These are phyloP conservation scores for Pegoplata infirma DNA, from an alignment of 2,888 invertebrate genomes.

Conservation along the genomic window DNA sequence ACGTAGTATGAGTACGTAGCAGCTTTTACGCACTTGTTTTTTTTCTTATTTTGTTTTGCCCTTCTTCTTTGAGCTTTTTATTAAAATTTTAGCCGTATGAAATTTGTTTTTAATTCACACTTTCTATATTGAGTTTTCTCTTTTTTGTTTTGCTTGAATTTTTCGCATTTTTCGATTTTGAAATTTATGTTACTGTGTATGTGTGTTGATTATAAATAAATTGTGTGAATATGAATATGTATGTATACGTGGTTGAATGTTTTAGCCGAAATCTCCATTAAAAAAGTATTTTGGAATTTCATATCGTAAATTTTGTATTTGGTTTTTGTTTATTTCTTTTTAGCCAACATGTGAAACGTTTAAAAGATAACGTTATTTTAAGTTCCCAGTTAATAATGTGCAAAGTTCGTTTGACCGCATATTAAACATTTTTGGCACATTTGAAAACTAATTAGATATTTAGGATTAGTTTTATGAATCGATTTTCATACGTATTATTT, in stretches of 20 bases:
- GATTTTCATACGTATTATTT: too few relatives aligned
- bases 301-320: neutral
- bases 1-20: neutral
- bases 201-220: neutral
- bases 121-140: constrained; percentile 18
- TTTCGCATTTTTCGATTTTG: constrained; percentile 28
- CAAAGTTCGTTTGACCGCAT: neutral
- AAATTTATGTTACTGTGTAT: neutral
- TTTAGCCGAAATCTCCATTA: neutral
- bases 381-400: neutral
- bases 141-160: constrained; percentile 54
- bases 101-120: neutral
- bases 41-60: too few relatives aligned
- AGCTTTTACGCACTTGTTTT: constrained; percentile 44
- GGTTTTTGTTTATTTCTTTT: neutral
- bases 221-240: neutral
- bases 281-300: neutral
- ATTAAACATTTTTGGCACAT: neutral
- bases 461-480: too few relatives aligned
- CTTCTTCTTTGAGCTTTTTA: neutral
- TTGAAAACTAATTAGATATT: too few relatives aligned
- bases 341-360: neutral
- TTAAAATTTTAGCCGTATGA: neutral
- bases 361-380: neutral
- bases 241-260: neutral